These are phyloP conservation scores for Rhinichthys osculus DNA, from an alignment of 2,797 vertebrate genomes.

Conservation along the genomic window DNA sequence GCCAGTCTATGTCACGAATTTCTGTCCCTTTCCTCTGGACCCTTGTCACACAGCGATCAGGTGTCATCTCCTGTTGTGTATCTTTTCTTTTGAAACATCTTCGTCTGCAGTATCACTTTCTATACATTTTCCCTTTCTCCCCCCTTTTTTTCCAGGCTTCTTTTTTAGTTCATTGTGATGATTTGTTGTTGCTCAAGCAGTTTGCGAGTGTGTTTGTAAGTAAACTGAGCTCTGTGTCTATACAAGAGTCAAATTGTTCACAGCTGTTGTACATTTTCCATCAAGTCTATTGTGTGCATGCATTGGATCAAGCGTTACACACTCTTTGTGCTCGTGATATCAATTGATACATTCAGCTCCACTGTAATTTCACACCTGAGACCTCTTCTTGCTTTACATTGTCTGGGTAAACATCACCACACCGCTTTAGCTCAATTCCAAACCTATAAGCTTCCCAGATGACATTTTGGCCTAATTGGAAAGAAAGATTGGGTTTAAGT, in stretches of 20 bases:
- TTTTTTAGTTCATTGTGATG: background rate
- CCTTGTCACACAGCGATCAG: background rate
- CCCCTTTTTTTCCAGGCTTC: background rate
- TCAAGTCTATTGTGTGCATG: background rate
- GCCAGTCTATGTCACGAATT: background rate
- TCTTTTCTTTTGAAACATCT: conserved; percentile 12
- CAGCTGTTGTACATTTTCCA: conserved; percentile 2
- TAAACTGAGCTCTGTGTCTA: conserved; percentile 18
- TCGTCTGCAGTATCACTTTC: conserved; percentile 3
- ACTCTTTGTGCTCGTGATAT: background rate
- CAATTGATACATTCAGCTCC: conserved; percentile 1
- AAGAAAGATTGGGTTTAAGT: background rate
- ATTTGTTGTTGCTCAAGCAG: conserved; percentile 3
- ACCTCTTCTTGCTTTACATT: conserved; percentile 20
- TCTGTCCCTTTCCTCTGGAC: background rate
- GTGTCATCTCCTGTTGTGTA: conserved; percentile 14
- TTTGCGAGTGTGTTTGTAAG: conserved; percentile 25
- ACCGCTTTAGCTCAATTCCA: background rate
- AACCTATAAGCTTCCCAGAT: background rate
- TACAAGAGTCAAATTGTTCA: conserved; percentile 4
- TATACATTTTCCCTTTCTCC: background rate
- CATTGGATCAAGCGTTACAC: background rate
- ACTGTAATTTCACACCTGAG: conserved; percentile 35
- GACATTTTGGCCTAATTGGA: background rate
- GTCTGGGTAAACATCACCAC: conserved; percentile 11